These are phyloP conservation scores for Chelon labrosus DNA, from an alignment of 2,797 vertebrate genomes.

Conservation along the genomic window DNA sequence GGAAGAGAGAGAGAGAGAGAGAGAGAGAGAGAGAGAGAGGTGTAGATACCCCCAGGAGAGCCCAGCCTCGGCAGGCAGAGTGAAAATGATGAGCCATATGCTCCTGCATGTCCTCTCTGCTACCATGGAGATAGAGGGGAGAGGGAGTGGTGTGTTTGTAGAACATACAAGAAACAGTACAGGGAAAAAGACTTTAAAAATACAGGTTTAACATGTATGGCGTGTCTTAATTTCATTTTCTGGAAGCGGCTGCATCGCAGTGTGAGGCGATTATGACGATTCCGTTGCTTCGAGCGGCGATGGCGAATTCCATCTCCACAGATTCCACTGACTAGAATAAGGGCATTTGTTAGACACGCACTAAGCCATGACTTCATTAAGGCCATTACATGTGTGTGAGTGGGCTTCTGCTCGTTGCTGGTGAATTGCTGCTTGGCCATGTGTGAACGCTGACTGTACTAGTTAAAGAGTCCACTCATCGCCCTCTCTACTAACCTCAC, in stretches of 20 bases:
- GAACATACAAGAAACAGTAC: slow-evolving; percentile 59
- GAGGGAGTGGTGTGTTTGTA: slow-evolving; percentile 70
- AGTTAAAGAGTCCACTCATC: slow-evolving; percentile 63
- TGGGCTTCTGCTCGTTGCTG: slow-evolving; percentile 52
- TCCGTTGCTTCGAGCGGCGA: slow-evolving; percentile 28
- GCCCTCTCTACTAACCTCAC: slow-evolving; percentile 58
- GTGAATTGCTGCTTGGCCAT: slow-evolving; percentile 59
- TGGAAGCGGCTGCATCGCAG: background rate
- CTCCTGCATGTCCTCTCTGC: slow-evolving; percentile 79
- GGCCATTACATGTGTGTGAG: slow-evolving; percentile 48
- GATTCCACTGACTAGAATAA: slow-evolving; percentile 35
- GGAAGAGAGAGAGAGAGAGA: slow-evolving; percentile 68
- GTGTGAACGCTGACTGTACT: slow-evolving; percentile 71
- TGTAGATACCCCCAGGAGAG: slow-evolving; percentile 81
- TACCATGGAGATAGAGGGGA: slow-evolving; percentile 79
- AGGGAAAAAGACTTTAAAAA: slow-evolving; percentile 41
- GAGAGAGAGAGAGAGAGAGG: slow-evolving; percentile 75
- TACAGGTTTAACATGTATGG: slow-evolving; percentile 13
- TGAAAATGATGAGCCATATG: slow-evolving; percentile 87
- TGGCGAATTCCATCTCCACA: slow-evolving; percentile 45
- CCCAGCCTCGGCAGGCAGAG: slow-evolving; percentile 78
- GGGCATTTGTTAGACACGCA: slow-evolving; percentile 40
- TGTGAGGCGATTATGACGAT: background rate
- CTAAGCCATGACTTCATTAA: slow-evolving; percentile 64
- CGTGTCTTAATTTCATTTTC: slow-evolving; percentile 25